Percentiles rank a stretch among this genome's conserved stretches.
phyloP scores from a whole-genome alignment of 2,888 invertebrate genomes.

The Metallyticus violacea region DNA sequence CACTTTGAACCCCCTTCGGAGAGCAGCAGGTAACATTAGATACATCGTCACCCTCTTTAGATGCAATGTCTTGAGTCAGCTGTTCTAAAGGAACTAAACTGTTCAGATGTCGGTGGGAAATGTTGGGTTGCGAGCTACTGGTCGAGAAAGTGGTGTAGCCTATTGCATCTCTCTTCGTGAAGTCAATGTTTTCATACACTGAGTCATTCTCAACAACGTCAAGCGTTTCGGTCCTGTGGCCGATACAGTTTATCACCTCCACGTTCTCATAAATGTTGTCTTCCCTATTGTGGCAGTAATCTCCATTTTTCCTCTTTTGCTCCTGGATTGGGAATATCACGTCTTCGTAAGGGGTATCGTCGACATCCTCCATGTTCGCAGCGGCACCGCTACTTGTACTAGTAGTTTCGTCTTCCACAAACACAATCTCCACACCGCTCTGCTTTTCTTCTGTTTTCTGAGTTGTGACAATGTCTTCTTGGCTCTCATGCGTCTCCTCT shows the following conservation, averaged over 20 bases:
- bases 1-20: neutral
- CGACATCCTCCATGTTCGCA: slow-evolving; percentile 12
- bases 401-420: slow-evolving; percentile 64
- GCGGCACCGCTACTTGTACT: slow-evolving; percentile 57
- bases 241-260: too few relatives aligned
- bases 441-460: slow-evolving; percentile 50
- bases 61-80: neutral
- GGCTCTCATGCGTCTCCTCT: slow-evolving; percentile 36
- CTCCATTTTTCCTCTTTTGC: neutral
- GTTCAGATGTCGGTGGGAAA: neutral
- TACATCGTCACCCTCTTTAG: too few relatives aligned
- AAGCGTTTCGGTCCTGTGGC: neutral
- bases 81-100: neutral
- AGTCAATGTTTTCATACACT: neutral
- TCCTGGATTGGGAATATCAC: neutral
- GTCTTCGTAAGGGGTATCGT: neutral
- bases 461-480: slow-evolving; percentile 50
- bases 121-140: neutral
- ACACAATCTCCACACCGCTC: slow-evolving; percentile 63
- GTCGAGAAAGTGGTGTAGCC: neutral
- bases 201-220: neutral
- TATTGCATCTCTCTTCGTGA: neutral
- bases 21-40: too few relatives aligned
- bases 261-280: neutral
- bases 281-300: neutral